These are phyloP conservation scores for Drosophila athabasca DNA, from an alignment of 1,140 invertebrate genomes.

Conservation along the genomic window DNA sequence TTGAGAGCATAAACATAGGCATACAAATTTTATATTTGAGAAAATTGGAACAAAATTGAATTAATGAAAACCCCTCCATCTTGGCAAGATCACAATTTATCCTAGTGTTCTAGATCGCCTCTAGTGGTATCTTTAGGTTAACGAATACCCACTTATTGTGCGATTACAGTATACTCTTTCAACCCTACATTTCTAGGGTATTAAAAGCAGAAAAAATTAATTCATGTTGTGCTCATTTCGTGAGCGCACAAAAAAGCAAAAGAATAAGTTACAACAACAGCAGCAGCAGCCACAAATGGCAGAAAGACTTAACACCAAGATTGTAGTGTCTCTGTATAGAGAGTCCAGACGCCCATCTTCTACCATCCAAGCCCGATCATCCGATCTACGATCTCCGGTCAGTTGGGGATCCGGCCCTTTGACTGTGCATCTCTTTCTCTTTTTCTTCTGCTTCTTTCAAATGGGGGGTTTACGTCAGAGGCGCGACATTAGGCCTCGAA, in stretches of 20 bases:
- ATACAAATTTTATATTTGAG: too few relatives aligned
- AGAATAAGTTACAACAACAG: constrained; percentile 35
- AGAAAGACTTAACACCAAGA: constrained; percentile 39
- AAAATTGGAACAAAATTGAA: too few relatives aligned
- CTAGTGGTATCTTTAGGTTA: too few relatives aligned
- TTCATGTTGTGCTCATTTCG: constrained; percentile 79
- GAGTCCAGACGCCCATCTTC: too few relatives aligned
- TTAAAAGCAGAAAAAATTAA: constrained; percentile 70
- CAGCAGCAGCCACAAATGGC: constrained; percentile 45
- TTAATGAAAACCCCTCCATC: too few relatives aligned
- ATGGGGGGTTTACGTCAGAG: constrained; percentile 37
- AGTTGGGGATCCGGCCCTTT: constrained; percentile 20
- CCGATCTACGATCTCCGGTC: not conserved
- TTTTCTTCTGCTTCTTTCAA: constrained; percentile 14
- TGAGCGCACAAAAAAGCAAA: constrained; percentile 53
- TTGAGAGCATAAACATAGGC: too few relatives aligned
- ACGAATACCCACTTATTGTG: too few relatives aligned
- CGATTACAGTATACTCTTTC: too few relatives aligned
- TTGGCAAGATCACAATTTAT: too few relatives aligned
- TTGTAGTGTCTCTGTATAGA: not conserved
- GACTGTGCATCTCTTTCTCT: constrained; percentile 28
- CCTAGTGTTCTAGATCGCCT: too few relatives aligned
- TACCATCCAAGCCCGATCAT: too few relatives aligned
- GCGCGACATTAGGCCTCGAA: constrained; percentile 27
- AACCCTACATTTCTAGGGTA: too few relatives aligned